phyloP scores from a whole-genome alignment of 2,797 vertebrate species.

The Selene dorsalis region DNA sequence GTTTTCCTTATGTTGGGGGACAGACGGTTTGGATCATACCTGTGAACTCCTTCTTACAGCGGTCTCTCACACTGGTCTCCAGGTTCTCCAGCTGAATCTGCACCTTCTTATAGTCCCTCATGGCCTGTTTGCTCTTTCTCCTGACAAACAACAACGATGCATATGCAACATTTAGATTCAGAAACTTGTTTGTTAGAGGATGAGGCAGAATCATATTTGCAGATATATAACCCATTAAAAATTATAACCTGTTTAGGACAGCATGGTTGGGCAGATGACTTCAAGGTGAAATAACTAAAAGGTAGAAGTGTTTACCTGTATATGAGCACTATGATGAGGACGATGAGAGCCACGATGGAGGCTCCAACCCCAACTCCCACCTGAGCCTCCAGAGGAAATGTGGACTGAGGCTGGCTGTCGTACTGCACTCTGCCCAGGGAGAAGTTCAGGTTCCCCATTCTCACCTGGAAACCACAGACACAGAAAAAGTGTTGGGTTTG shows the following conservation, averaged over 20 bases:
- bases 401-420: constrained; percentile 89
- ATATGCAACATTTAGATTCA: neutral
- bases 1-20: neutral
- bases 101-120: constrained; percentile 98
- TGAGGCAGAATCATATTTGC: neutral
- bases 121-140: constrained; percentile 97
- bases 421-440: constrained; percentile 93
- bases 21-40: constrained; percentile 76
- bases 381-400: constrained; percentile 94
- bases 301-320: constrained; percentile 86
- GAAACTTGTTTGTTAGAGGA: neutral
- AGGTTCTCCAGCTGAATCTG: constrained; percentile 98
- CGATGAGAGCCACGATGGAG: constrained; percentile 93
- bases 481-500: neutral
- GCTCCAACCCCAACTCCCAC: constrained; percentile 94
- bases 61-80: constrained; percentile 96
- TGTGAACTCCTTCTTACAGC: constrained; percentile 98
- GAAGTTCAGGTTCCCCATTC: constrained; percentile 94
- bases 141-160: constrained; percentile 72
- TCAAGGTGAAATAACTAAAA: neutral
- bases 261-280: too few species aligned
- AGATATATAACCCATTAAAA: neutral
- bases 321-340: constrained; percentile 95
- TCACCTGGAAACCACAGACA: constrained; percentile 83
- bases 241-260: neutral